Percentiles rank a stretch among this genome's conserved stretches.
Evolutionary conservation across 2,797 vertebrate species (phyloP).

Genomic region (Gymnodraco acuticeps): DNA sequence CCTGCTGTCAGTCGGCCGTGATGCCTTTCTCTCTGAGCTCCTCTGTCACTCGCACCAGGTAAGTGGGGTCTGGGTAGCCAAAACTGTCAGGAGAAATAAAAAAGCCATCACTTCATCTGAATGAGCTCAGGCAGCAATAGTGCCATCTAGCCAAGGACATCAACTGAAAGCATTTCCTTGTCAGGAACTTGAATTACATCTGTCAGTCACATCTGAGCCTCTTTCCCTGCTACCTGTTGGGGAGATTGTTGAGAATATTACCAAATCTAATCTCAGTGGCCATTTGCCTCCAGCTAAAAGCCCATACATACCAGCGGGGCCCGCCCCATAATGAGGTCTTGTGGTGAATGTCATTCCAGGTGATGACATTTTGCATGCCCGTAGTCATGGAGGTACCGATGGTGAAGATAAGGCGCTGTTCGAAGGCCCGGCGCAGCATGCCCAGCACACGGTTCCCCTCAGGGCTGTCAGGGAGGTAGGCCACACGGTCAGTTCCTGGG

Average conservation of each 20-base stretch:
- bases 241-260: slow-evolving; percentile 3
- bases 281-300: slow-evolving; percentile 1
- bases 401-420: slow-evolving; percentile 96
- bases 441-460: slow-evolving; percentile 95
- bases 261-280: slow-evolving; percentile 10
- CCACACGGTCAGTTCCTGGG: slow-evolving; percentile 93
- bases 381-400: slow-evolving; percentile 97
- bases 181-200: slow-evolving; percentile 42
- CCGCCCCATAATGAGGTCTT: slow-evolving; percentile 96
- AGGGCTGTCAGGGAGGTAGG: slow-evolving; percentile 95
- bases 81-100: slow-evolving; percentile 85
- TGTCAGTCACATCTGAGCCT: slow-evolving; percentile 23
- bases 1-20: slow-evolving; percentile 86
- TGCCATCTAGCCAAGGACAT: slow-evolving; percentile 37
- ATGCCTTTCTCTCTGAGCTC: slow-evolving; percentile 95
- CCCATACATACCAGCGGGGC: slow-evolving; percentile 89
- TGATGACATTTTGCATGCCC: slow-evolving; percentile 96
- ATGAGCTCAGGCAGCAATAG: slow-evolving; percentile 25
- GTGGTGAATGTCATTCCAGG: slow-evolving; percentile 98
- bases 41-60: slow-evolving; percentile 94
- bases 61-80: slow-evolving; percentile 95
- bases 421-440: slow-evolving; percentile 92
- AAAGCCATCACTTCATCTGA: slow-evolving; percentile 44
- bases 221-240: slow-evolving; percentile 3
- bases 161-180: slow-evolving; percentile 27